phyloP scores from a whole-genome alignment of 2,113 vertebrate species.

The Raja brachyura region DNA sequence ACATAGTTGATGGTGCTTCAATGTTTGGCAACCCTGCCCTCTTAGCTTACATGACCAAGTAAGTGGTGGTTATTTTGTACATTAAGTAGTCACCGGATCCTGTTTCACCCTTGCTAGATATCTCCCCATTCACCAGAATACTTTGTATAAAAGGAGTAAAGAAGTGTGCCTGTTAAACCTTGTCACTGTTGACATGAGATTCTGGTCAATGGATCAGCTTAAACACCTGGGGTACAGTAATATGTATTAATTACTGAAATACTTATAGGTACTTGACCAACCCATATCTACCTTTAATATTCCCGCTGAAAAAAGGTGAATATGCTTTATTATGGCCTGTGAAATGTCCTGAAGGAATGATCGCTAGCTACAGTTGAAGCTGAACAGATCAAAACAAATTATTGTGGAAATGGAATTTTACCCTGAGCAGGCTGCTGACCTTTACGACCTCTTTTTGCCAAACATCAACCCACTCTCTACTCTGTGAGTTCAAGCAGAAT shows the following conservation, averaged over 20 bases:
- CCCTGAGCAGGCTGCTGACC: neutral
- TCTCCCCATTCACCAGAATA: neutral
- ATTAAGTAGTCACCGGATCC: neutral
- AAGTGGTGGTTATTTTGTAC: neutral
- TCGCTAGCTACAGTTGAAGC: neutral
- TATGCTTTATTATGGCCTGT: neutral
- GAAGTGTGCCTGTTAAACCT: slow-evolving; percentile 2
- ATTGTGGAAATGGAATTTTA: neutral
- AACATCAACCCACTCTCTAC: neutral
- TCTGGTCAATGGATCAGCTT: neutral
- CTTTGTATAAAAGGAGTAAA: neutral
- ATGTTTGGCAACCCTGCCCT: neutral
- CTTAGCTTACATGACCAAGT: neutral
- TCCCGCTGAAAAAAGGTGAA: neutral
- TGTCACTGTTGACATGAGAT: neutral
- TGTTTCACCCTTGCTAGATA: neutral
- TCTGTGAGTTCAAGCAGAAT: too few species aligned
- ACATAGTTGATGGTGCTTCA: neutral
- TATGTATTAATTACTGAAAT: neutral
- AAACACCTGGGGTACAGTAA: neutral
- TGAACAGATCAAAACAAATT: neutral
- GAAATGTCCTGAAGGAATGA: neutral
- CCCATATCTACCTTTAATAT: too few species aligned
- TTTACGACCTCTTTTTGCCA: neutral
- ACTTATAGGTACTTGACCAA: neutral